Conservation (phyloP, 2,113 vertebrate species). For the Pterocles gutturalis region DNA sequence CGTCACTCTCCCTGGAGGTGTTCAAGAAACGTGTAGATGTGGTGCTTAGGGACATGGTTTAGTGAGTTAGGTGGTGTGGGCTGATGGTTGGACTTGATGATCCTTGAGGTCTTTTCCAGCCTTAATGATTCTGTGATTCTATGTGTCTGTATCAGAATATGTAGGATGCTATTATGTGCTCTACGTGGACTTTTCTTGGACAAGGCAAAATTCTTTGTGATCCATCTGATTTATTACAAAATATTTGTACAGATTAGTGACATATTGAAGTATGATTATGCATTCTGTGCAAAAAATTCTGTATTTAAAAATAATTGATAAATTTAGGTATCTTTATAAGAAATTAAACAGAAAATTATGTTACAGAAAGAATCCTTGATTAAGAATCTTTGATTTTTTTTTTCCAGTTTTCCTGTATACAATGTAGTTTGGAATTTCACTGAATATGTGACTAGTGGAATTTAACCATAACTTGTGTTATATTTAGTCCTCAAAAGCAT, state of each 20-base stretch:
- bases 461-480: not conserved
- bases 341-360: not conserved
- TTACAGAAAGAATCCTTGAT: not conserved
- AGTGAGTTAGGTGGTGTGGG: too few relatives aligned
- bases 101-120: too few relatives aligned
- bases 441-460: not conserved
- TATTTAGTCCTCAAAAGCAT: not conserved
- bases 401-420: not conserved
- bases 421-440: not conserved
- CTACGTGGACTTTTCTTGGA: not conserved
- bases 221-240: not conserved
- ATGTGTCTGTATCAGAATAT: not conserved
- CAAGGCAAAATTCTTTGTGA: not conserved
- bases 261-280: not conserved
- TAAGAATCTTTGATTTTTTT: not conserved
- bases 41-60: too few relatives aligned
- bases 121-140: too few relatives aligned
- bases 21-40: too few relatives aligned
- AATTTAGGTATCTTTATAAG: not conserved
- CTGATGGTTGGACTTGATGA: too few relatives aligned
- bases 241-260: not conserved
- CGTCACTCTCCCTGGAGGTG: too few relatives aligned
- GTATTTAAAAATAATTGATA: not conserved
- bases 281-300: not conserved
- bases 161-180: not conserved